Evolutionary conservation across 1,140 invertebrate species (phyloP).

Genomic region (Drosophila azteca): DNA sequence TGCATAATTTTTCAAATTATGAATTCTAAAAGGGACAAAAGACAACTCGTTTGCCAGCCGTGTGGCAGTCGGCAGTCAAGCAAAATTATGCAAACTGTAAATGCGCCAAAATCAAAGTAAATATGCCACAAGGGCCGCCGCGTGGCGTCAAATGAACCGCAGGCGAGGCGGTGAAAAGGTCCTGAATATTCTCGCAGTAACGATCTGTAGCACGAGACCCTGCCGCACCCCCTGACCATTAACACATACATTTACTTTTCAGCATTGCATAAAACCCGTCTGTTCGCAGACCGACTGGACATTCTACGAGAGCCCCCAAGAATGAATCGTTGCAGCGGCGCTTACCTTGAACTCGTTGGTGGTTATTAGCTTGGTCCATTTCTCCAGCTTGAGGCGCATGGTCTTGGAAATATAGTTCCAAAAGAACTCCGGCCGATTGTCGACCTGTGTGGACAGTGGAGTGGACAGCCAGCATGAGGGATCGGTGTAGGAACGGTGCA

Average conservation of each 20-base stretch:
- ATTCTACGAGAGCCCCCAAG: too few species aligned
- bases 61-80: not conserved
- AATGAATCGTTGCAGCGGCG: not conserved
- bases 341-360: conserved; percentile 85
- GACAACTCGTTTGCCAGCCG: conserved; percentile 17
- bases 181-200: conserved; percentile 8
- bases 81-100: conserved; percentile 57
- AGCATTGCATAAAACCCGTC: too few species aligned
- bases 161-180: conserved; percentile 12
- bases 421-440: conserved; percentile 81
- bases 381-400: conserved; percentile 88
- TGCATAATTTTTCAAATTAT: conserved; percentile 51
- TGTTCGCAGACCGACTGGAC: too few species aligned
- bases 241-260: too few species aligned
- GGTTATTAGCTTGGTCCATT: conserved; percentile 89
- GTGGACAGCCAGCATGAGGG: not conserved
- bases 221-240: too few species aligned
- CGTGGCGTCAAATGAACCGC: conserved; percentile 23
- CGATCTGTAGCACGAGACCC: too few species aligned
- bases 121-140: not conserved
- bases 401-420: conserved; percentile 85
- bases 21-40: conserved; percentile 53
- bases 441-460: conserved; percentile 28
- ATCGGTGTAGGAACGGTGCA: not conserved
- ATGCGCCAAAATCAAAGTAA: conserved; percentile 51